Conservation (phyloP, 2,113 vertebrate species). For the Brienomyrus brachyistius region DNA sequence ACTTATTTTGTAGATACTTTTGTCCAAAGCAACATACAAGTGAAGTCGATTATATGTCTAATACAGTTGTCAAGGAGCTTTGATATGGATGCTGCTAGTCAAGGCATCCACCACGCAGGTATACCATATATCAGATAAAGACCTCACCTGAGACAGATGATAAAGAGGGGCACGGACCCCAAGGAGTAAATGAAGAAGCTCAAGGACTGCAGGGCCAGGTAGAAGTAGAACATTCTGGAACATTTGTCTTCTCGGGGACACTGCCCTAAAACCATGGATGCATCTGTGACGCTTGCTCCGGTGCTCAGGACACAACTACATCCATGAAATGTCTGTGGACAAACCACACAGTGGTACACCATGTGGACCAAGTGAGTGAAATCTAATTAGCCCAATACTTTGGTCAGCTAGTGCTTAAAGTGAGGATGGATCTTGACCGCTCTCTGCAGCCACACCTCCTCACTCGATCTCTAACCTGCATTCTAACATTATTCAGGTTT, state of each 20-base stretch:
- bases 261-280: slow-evolving; percentile 58
- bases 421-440: neutral
- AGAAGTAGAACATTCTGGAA: slow-evolving; percentile 59
- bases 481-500: neutral
- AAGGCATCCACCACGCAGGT: neutral
- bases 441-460: neutral
- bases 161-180: slow-evolving; percentile 67
- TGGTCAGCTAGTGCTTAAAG: neutral
- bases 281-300: slow-evolving; percentile 42
- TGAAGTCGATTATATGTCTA: neutral
- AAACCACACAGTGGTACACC: neutral
- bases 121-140: neutral
- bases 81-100: neutral
- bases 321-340: slow-evolving; percentile 49
- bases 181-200: slow-evolving; percentile 62
- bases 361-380: neutral
- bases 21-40: neutral
- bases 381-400: neutral
- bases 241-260: slow-evolving; percentile 53
- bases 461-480: neutral
- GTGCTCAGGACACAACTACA: slow-evolving; percentile 58
- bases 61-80: neutral
- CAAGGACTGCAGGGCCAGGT: slow-evolving; percentile 51
- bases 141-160: slow-evolving; percentile 69
- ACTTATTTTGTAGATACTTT: neutral